Evolutionary conservation across 2,888 invertebrate species (phyloP).

Genomic region (Eilema griseolum): DNA sequence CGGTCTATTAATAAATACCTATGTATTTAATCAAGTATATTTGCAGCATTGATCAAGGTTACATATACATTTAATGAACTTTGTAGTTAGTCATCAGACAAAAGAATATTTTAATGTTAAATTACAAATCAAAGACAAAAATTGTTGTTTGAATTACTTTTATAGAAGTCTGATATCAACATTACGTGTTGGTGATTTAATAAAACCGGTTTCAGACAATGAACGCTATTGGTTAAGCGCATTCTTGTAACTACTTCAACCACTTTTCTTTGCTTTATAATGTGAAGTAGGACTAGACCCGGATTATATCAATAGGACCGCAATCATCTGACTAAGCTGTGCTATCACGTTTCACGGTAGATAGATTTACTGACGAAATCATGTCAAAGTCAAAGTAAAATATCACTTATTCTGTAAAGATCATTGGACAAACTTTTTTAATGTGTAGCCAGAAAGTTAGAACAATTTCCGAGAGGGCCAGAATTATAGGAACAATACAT

Average conservation of each 20-base stretch:
- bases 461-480: no score
- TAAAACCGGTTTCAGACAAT: not conserved
- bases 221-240: not conserved
- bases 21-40: not conserved
- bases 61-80: not conserved
- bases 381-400: no score
- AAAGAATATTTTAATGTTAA: not conserved
- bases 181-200: not conserved
- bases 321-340: no score
- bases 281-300: not conserved
- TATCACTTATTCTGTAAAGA: no score
- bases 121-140: not conserved
- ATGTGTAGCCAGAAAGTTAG: no score
- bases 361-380: no score
- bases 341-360: no score
- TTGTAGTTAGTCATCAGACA: not conserved
- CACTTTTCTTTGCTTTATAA: not conserved
- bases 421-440: no score
- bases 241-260: not conserved
- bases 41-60: not conserved
- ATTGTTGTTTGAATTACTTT: not conserved
- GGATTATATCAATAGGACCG: not conserved
- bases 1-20: not conserved
- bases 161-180: not conserved
- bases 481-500: no score